A percentile compares a stretch with the other conserved stretches of the same genome.
Conservation (phyloP, 92 coral and sea anemone genomes). For the Meandrina meandrites region DNA sequence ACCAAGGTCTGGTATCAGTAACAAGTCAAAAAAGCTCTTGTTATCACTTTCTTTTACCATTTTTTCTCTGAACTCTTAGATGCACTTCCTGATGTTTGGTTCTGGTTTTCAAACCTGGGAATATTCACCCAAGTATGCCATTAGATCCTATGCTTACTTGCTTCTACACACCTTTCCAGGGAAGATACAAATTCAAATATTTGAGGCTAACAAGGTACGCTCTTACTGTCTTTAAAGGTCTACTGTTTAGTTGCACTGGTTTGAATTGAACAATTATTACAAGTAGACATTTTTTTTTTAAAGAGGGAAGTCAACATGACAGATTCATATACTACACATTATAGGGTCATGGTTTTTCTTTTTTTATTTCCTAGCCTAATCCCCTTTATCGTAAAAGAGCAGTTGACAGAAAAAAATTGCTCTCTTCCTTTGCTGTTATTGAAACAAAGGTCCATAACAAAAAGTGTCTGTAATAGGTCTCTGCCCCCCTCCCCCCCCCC, state of each 20-base stretch:
- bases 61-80: constrained; percentile 45
- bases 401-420: too few species aligned
- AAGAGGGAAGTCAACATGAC: not conserved
- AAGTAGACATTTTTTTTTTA: not conserved
- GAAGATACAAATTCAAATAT: constrained; percentile 68
- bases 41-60: not conserved
- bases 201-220: constrained; percentile 84
- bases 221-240: not conserved
- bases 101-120: constrained; percentile 99
- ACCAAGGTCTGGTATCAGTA: not conserved
- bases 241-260: not conserved
- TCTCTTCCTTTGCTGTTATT: too few species aligned
- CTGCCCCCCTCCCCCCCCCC: too few species aligned
- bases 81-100: constrained; percentile 90
- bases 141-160: constrained; percentile 95
- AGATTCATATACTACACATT: not conserved
- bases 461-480: too few species aligned
- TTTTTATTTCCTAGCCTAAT: too few species aligned
- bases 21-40: not conserved
- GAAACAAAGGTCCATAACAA: too few species aligned
- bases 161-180: constrained; percentile 89
- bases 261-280: not conserved
- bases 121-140: constrained; percentile 94
- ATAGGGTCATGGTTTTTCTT: too few species aligned
- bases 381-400: too few species aligned